These are phyloP conservation scores for Morpho helenor DNA, from an alignment of 2,888 invertebrate genomes.

Conservation along the genomic window DNA sequence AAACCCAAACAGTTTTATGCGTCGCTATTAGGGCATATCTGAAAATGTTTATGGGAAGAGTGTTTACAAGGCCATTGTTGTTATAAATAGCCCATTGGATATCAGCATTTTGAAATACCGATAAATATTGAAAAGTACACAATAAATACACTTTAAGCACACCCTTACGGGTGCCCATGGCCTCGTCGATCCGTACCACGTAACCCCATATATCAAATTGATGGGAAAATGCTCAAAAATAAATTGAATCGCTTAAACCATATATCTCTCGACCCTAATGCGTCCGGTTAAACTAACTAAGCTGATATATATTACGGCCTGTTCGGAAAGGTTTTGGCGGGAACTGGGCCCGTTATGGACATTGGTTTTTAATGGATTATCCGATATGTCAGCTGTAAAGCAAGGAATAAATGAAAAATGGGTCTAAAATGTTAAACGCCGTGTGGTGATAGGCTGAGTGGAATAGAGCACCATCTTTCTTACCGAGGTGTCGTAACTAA, in stretches of 20 bases:
- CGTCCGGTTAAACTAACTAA: slow-evolving; percentile 24
- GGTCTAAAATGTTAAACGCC: too few relatives aligned
- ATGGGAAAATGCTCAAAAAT: slow-evolving; percentile 30
- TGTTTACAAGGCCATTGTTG: too few relatives aligned
- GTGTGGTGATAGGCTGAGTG: too few relatives aligned
- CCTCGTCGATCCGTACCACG: slow-evolving; percentile 22
- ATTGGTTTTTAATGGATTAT: slow-evolving; percentile 19
- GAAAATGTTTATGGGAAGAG: too few relatives aligned
- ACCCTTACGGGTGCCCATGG: slow-evolving; percentile 17
- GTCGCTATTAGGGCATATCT: too few relatives aligned
- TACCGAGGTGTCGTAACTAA: too few relatives aligned
- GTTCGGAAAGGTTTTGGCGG: slow-evolving; percentile 16
- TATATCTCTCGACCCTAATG: slow-evolving; percentile 28
- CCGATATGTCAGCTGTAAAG: too few relatives aligned
- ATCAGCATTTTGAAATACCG: background rate
- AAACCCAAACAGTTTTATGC: too few relatives aligned
- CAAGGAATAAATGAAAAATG: too few relatives aligned
- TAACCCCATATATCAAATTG: slow-evolving; percentile 29
- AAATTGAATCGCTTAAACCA: slow-evolving; percentile 29
- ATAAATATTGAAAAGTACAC: slow-evolving; percentile 9
- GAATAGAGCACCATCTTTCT: too few relatives aligned
- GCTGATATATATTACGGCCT: slow-evolving; percentile 22
- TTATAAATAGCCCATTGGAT: too few relatives aligned
- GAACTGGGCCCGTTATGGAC: slow-evolving; percentile 8
- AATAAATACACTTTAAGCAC: slow-evolving; percentile 12